phyloP scores from a whole-genome alignment of 2,113 vertebrate species.

The Phalacrocorax carbo region DNA sequence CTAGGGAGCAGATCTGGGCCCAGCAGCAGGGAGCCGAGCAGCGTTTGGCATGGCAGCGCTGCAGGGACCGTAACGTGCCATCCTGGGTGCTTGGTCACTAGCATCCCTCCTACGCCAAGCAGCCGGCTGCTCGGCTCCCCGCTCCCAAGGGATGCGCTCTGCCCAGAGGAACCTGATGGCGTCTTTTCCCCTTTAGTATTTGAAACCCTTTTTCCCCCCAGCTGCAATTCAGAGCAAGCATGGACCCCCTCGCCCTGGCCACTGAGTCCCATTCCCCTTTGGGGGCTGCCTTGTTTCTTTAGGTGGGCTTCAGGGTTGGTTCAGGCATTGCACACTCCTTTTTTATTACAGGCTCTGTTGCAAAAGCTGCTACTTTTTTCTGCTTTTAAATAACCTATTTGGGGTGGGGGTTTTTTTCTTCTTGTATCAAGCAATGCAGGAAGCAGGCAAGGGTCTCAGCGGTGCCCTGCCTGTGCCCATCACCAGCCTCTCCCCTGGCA shows the following conservation, averaged over 20 bases:
- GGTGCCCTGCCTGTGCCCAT: not conserved
- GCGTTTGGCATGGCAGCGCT: not conserved
- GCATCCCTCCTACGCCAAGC: not conserved
- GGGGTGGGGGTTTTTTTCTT: not conserved
- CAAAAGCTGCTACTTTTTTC: not conserved
- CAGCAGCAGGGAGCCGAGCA: not conserved
- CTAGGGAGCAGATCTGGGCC: not conserved
- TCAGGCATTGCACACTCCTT: not conserved
- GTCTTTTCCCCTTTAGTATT: not conserved
- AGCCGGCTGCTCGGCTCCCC: conserved; percentile 11
- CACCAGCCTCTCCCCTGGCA: not conserved
- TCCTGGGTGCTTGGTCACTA: not conserved
- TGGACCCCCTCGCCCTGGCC: not conserved
- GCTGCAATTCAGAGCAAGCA: not conserved
- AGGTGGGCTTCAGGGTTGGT: not conserved
- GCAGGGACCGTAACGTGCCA: not conserved
- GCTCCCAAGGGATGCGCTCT: not conserved
- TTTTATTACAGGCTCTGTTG: not conserved
- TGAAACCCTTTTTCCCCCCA: accelerated
- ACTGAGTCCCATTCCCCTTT: not conserved
- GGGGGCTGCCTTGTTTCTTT: not conserved
- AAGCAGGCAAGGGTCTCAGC: not conserved
- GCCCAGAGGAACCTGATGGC: not conserved
- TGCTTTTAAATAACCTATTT: not conserved
- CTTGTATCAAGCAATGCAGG: not conserved